phyloP scores from a whole-genome alignment of 1,140 invertebrate genomes.

The Ceratina australensis region DNA sequence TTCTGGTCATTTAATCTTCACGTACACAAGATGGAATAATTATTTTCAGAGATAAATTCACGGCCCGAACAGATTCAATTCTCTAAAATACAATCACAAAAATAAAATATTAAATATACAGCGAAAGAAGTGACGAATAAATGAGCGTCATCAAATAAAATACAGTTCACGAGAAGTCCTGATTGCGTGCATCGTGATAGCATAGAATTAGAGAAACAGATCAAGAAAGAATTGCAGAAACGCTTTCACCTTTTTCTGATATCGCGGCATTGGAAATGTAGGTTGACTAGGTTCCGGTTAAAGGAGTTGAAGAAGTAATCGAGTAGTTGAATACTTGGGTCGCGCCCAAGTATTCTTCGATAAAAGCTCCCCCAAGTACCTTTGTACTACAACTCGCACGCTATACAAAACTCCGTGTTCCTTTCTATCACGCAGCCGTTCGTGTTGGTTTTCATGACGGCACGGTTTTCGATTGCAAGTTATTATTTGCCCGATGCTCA shows the following conservation, averaged over 20 bases:
- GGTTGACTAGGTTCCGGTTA: slow-evolving; percentile 64
- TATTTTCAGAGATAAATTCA: neutral
- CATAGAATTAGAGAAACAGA: slow-evolving; percentile 26
- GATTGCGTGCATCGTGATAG: too few species aligned
- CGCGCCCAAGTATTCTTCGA: slow-evolving; percentile 69
- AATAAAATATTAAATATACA: too few species aligned
- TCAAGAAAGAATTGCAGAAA: slow-evolving; percentile 35
- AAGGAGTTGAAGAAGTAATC: slow-evolving; percentile 61
- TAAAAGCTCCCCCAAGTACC: slow-evolving; percentile 67
- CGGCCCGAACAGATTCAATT: too few species aligned
- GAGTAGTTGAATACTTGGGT: slow-evolving; percentile 69
- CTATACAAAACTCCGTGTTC: slow-evolving; percentile 5
- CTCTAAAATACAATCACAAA: too few species aligned
- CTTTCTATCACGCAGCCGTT: neutral
- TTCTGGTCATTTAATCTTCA: neutral
- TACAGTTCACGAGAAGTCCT: too few species aligned
- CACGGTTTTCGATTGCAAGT: neutral
- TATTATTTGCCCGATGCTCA: neutral
- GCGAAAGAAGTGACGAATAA: too few species aligned
- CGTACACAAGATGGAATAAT: too few species aligned
- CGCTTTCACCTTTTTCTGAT: slow-evolving; percentile 59
- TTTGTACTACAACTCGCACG: slow-evolving; percentile 60
- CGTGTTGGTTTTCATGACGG: neutral
- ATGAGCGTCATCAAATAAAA: too few species aligned
- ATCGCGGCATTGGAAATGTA: slow-evolving; percentile 66